Evolutionary conservation across 2,113 vertebrate genomes (phyloP).

Genomic region (Sigmodon hispidus): DNA sequence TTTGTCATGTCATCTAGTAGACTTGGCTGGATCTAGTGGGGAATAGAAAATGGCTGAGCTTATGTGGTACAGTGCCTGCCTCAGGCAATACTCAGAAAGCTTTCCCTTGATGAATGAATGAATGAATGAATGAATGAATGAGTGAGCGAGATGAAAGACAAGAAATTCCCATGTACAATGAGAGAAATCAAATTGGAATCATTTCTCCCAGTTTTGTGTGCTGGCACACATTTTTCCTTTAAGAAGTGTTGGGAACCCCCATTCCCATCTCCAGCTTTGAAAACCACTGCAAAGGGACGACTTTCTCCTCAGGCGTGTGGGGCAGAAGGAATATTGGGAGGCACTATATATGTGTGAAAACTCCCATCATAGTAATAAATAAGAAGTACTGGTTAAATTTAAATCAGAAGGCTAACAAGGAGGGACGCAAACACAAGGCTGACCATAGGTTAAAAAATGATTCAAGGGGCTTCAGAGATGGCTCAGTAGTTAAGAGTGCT

Average conservation of each 20-base stretch:
- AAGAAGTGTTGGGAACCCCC: not conserved
- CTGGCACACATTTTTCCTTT: not conserved
- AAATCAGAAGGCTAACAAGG: not conserved
- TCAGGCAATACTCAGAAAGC: not conserved
- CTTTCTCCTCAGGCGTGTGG: not conserved
- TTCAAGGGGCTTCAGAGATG: not conserved
- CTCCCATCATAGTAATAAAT: not conserved
- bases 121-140: too few relatives aligned
- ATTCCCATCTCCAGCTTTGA: not conserved
- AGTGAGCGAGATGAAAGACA: constrained; percentile 27
- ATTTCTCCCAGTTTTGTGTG: not conserved
- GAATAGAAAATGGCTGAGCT: constrained; percentile 18
- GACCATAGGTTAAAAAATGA: not conserved
- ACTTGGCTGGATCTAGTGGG: constrained; percentile 9
- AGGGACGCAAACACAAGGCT: not conserved
- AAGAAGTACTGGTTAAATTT: constrained; percentile 23
- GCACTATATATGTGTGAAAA: not conserved
- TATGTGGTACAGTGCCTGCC: not conserved
- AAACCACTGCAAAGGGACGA: not conserved
- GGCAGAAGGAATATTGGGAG: not conserved
- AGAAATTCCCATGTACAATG: not conserved
- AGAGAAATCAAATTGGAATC: not conserved
- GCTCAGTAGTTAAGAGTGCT: not conserved
- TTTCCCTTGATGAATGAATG: constrained; percentile 36
- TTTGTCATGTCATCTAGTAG: not conserved